A percentile compares a stretch with the other conserved stretches of the same genome.
Evolutionary conservation across 1,140 invertebrate species (phyloP).

Genomic region (Lanistes nyassanus): DNA sequence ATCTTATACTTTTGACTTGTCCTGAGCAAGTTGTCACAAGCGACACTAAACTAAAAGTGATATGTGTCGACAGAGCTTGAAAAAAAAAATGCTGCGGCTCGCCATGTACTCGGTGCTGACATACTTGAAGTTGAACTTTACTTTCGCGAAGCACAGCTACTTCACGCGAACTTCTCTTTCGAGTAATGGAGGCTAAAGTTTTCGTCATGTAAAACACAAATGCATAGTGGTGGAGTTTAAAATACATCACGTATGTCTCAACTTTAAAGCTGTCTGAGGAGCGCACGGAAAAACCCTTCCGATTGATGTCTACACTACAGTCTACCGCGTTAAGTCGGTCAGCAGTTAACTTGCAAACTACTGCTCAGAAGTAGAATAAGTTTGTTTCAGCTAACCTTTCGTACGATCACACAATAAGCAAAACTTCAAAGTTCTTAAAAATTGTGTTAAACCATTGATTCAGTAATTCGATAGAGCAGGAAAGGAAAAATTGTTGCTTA

Average conservation of each 20-base stretch:
- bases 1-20: background rate
- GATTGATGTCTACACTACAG: background rate
- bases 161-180: background rate
- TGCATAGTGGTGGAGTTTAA: too few species aligned
- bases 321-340: conserved; percentile 17
- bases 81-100: background rate
- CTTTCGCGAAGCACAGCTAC: background rate
- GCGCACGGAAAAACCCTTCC: conserved; percentile 22
- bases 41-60: conserved; percentile 9
- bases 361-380: background rate
- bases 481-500: conserved; percentile 5
- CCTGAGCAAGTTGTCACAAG: conserved; percentile 11
- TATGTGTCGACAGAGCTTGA: conserved; percentile 1
- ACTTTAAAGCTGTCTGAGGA: conserved; percentile 1
- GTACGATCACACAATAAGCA: too few species aligned
- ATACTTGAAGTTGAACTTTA: background rate
- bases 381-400: too few species aligned
- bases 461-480: too few species aligned
- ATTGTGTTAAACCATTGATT: too few species aligned
- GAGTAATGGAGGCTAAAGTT: too few species aligned
- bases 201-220: too few species aligned
- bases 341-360: conserved; percentile 18
- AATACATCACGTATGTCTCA: too few species aligned
- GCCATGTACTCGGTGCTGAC: background rate
- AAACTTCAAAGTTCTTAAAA: too few species aligned